Base-by-base conservation (phyloP, 1,140 invertebrate species). In the Drosophila pandora region DNA sequence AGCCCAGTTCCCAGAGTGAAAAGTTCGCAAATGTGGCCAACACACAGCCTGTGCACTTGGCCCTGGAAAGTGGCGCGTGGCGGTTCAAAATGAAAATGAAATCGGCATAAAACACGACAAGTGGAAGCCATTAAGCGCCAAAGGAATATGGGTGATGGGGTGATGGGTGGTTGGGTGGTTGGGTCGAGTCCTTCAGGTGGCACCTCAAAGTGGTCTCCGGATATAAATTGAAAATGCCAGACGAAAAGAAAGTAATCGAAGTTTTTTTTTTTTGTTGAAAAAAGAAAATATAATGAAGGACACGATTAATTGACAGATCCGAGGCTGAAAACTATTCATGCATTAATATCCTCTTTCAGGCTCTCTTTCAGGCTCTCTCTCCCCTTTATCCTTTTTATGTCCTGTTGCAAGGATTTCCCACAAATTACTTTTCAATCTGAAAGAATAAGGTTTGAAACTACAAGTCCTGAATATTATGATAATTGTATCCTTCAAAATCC, bases 41-140 rank as follows among this genome's bases (percentile, higher is more conserved):
- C 57, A 61, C 57, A 49, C 58, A 50, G 52, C 61, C 17, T 17
- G 48, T 75, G 72, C 72, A 65, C 62, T 75, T 67, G 71, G 71
- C 72, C 61, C 54, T 75, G 25, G 25, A 28, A 28, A 28, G 25
- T 28, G 71, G 72, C 70, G 55, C 53, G 55, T 55, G 61, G 72
- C 54, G 61, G 74, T 48, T 75, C 71, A 75, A 69, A 69, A 62
- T 63, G 54, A 65, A 65, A 67, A 67, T 43, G 71, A 75, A 75
- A 75, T 75, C 71, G 72, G 60, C 72, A 74, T 75, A 75, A 74
- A 75, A 75, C 61, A 75, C 71, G 72, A 75, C 72, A 75, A 75
- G 72, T 75, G 71, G 72, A 65, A 37, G 61, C 41, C 65, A 69
- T 69, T 67, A 73, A 75, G 52, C 12, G 53, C 21, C 10, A 9